These are phyloP conservation scores for Kryphioiulus occultus DNA, from an alignment of 2,888 invertebrate genomes.

Conservation along the genomic window DNA sequence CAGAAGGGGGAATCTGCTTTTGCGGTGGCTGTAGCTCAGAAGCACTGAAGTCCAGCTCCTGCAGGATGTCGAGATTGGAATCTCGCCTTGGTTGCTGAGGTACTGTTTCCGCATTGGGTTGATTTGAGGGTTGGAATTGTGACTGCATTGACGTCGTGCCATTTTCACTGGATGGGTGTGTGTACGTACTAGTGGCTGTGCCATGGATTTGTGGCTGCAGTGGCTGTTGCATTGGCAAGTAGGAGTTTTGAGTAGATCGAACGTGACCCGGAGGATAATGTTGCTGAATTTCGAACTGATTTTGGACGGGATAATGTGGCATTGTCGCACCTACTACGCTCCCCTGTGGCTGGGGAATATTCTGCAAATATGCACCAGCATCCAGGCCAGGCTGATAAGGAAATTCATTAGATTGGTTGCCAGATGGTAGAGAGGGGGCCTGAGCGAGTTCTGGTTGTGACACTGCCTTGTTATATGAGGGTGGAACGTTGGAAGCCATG, in stretches of 20 bases:
- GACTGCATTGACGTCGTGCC: background rate
- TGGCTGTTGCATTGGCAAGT: constrained; percentile 42
- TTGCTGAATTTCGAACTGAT: background rate
- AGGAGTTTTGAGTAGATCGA: background rate
- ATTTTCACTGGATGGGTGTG: background rate
- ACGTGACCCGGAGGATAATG: background rate
- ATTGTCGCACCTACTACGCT: background rate
- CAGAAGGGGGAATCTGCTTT: background rate
- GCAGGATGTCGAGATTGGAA: constrained; percentile 51
- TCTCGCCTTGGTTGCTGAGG: constrained; percentile 28
- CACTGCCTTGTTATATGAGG: background rate
- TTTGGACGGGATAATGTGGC: background rate
- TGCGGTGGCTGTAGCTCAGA: background rate
- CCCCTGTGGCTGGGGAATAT: background rate
- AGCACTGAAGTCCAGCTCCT: constrained; percentile 43
- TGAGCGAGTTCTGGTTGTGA: background rate
- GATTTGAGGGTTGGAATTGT: background rate
- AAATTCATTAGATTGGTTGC: background rate
- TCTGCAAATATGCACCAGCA: background rate
- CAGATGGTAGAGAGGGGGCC: background rate
- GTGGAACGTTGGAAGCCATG: background rate
- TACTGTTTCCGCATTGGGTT: background rate
- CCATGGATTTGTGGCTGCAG: constrained; percentile 37
- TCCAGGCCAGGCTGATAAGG: background rate
- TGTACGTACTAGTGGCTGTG: constrained; percentile 28